Base-by-base conservation (phyloP, 2,888 invertebrate genomes). In the Girardia tigrina region DNA sequence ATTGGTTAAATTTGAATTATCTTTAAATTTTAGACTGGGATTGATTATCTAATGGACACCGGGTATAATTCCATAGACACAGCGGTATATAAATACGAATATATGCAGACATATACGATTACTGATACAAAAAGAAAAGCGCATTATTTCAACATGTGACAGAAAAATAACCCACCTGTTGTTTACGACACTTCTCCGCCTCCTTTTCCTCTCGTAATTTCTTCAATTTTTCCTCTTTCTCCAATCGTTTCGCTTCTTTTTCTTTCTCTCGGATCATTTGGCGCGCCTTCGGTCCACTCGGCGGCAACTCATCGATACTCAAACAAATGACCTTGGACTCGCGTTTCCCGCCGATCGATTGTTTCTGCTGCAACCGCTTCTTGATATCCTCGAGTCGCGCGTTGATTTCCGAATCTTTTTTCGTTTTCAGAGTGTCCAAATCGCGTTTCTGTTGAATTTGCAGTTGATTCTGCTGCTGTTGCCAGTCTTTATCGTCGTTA, bases 141-240 rank as follows among this genome's bases (percentile, higher is more conserved):
- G n/a, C n/a, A n/a, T n/a, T n/a, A n/a, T n/a, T n/a, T n/a, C n/a
- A n/a, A n/a, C n/a, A n/a, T n/a, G n/a, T n/a, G n/a, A n/a, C n/a
- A n/a, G n/a, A n/a, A n/a, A n/a, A n/a, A n/a, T n/a, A n/a, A n/a
- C n/a, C n/a, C n/a, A n/a, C n/a, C 56, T 56, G 56, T 23, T 20
- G 4, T n/a, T 56, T 56, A 2, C 56, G 4, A 4, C n/a, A 12
- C n/a, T 56, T 56, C 6, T 56, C 56, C 4, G 56, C 56, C 23
- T 56, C 56, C 56, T 56, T 56, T n/a, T 56, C 56, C n/a, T 56
- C 56, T n/a, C 23, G n/a, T 8, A 16, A n/a, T 56, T 56, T 56
- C 56, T 56, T 56, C n/a, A 56, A 56, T 56, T 56, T 56, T n/a
- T 56, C 56, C 23, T 56, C 56, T 23, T 56, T 56, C 23, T 56